phyloP scores from a whole-genome alignment of 92 coral and sea anemone genomes.

The Zoanthus sociatus region DNA sequence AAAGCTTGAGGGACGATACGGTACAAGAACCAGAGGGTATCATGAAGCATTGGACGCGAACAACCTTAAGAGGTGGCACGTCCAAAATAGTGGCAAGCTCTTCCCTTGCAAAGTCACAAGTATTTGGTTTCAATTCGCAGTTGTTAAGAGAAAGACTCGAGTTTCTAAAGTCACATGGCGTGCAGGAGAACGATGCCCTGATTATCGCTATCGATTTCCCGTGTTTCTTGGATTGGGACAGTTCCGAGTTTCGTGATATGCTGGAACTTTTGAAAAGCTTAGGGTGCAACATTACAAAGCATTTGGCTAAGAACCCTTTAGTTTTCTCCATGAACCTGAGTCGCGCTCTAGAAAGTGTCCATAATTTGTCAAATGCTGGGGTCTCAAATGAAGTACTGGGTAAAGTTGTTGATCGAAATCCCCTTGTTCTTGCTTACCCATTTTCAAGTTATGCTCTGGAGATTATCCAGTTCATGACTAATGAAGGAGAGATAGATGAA shows the following conservation, averaged over 20 bases:
- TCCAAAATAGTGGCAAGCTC: slow-evolving; percentile 61
- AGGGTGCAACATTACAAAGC: slow-evolving; percentile 80
- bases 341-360: slow-evolving; percentile 70
- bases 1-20: neutral
- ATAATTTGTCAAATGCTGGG: slow-evolving; percentile 70
- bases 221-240: slow-evolving; percentile 74
- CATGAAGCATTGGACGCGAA: slow-evolving; percentile 50
- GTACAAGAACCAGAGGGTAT: slow-evolving; percentile 40
- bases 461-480: slow-evolving; percentile 54
- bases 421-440: slow-evolving; percentile 81
- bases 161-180: slow-evolving; percentile 69
- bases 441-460: slow-evolving; percentile 62
- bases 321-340: slow-evolving; percentile 77
- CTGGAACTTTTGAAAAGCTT: slow-evolving; percentile 70
- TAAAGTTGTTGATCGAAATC: slow-evolving; percentile 74
- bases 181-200: slow-evolving; percentile 79
- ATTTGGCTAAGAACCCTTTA: slow-evolving; percentile 79
- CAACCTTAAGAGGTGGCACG: slow-evolving; percentile 55
- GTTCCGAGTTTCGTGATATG: slow-evolving; percentile 66
- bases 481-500: slow-evolving; percentile 39
- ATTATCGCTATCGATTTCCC: slow-evolving; percentile 82
- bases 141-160: slow-evolving; percentile 72
- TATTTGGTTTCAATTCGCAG: slow-evolving; percentile 76
- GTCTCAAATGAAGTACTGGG: slow-evolving; percentile 75
- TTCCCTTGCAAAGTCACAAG: slow-evolving; percentile 61